These are phyloP conservation scores for Lepilemur septentrionalis DNA, from an alignment of 2,797 vertebrate genomes.

Conservation along the genomic window DNA sequence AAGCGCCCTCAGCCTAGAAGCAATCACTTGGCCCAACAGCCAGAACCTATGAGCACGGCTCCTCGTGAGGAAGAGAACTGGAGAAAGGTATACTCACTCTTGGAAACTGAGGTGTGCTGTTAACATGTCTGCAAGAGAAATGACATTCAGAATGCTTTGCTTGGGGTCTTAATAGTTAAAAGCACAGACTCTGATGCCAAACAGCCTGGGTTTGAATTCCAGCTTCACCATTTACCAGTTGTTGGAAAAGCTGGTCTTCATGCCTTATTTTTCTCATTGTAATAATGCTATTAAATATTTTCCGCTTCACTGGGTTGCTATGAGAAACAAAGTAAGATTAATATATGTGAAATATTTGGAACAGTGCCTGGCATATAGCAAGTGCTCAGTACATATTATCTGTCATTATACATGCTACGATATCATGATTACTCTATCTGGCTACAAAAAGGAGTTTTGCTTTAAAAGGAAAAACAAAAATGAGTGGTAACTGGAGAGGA, in stretches of 20 bases:
- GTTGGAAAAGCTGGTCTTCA: not conserved
- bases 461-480: conserved; percentile 24
- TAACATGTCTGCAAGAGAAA: not conserved
- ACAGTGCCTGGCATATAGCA: not conserved
- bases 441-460: not conserved
- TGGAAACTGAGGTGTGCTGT: not conserved
- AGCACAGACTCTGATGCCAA: not conserved
- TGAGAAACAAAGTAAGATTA: conserved; percentile 36
- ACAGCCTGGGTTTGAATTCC: not conserved
- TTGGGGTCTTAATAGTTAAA: not conserved
- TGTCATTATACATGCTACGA: not conserved
- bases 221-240: not conserved
- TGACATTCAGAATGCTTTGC: not conserved
- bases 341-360: not conserved
- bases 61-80: not conserved
- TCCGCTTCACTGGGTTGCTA: not conserved
- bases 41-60: not conserved
- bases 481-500: not conserved
- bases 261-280: not conserved
- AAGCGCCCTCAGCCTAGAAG: not conserved
- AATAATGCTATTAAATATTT: not conserved
- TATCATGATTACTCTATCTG: not conserved
- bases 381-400: not conserved
- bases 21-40: not conserved
- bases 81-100: not conserved